Conservation (phyloP, 2,113 vertebrate genomes). For the Protobothrops mucrosquamatus region DNA sequence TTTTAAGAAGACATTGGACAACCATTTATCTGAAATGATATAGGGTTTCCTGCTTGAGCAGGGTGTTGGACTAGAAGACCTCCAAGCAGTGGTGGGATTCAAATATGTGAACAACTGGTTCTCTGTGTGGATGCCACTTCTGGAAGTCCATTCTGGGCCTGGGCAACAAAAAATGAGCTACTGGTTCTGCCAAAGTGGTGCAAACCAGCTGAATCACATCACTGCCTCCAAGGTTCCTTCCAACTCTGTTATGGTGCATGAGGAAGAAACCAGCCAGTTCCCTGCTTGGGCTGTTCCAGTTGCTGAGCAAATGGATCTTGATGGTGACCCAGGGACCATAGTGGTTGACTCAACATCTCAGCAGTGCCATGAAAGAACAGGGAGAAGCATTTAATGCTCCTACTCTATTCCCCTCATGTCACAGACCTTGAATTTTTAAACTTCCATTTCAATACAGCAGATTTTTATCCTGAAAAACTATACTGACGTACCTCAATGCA, state of each 20-base stretch:
- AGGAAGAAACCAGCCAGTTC: not conserved
- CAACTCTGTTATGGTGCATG: not conserved
- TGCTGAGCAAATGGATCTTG: not conserved
- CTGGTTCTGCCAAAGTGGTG: no score
- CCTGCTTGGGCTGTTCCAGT: not conserved
- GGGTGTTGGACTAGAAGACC: not conserved
- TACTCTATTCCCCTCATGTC: not conserved
- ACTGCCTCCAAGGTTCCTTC: not conserved
- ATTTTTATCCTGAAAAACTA: not conserved
- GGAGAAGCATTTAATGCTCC: not conserved
- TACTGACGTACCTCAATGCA: not conserved
- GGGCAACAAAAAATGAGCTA: no score
- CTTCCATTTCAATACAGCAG: not conserved
- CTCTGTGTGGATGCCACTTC: no score
- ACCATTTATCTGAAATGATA: not conserved
- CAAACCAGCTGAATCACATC: no score
- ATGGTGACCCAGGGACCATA: not conserved
- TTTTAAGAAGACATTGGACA: not conserved
- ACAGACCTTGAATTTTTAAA: not conserved
- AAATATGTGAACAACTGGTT: no score
- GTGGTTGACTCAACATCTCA: not conserved
- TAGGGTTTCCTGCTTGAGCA: not conserved
- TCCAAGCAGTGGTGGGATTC: no score
- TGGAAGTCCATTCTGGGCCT: no score
- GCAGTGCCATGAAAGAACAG: not conserved